Evolutionary conservation across 2,113 vertebrate genomes (phyloP), one percentile per base, ranked within the genome.

Genomic region (Myrmophylax atrothorax): DNA sequence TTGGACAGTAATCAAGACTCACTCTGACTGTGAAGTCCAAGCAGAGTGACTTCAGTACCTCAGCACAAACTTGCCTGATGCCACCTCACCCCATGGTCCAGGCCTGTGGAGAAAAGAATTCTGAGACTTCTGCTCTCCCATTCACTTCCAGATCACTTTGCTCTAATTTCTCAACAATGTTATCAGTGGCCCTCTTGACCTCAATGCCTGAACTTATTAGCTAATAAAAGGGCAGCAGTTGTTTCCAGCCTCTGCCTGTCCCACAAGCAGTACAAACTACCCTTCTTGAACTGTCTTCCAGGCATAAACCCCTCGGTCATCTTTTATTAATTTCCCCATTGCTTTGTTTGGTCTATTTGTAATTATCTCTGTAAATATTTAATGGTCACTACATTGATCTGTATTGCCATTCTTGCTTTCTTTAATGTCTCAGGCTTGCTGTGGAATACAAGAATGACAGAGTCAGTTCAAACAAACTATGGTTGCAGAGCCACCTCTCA

Each of bases 301-400:
- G 93, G 89, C 94, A 97, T 89, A 87, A 92, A 94, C 68, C 35
- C 85, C 64, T 60, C 70, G 80, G 22, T 94, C 94, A 96, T 97
- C 60, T 97, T 96, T 97, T 97, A 96, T 96, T 97, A 94, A 96
- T 96, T 86, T 75, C 73, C 66, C 76, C 63, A 87, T 94, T 8
- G 53, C 85, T 95, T 94, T 94, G 93, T 96, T 97, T 97, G 93
- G 95, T 75, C 96, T 91, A 69, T 90, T 94, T 0, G 79, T 95
- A 96, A 97, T 96, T 97, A 97, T 96, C 89, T 85, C 88, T 88
- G 94, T 96, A 96, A 97, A 96, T 97, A 94, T 95, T 96, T 96
- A 94, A 97, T 96, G 94, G 91, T 88, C 72, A 19, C 75, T 53
- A 59, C 79, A 96, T 97, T 96, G 97, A 97, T 96, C 82, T 74